Evolutionary conservation across 2,113 vertebrate genomes (phyloP), one percentile per base, ranked within the genome.

Genomic region (Thunnus maccoyii): DNA sequence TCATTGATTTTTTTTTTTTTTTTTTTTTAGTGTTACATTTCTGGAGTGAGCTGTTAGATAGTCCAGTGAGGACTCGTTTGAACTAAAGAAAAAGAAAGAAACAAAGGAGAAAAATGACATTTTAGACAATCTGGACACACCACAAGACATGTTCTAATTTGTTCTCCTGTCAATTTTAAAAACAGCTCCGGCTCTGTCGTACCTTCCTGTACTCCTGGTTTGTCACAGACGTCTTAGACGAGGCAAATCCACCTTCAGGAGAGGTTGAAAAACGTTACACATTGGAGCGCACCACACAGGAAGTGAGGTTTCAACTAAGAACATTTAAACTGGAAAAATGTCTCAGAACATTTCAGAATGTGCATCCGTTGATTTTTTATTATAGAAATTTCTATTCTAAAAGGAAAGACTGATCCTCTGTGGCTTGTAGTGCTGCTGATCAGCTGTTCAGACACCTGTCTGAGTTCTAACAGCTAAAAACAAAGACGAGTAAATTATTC

Each of bases 31-130:
- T 77, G 32, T 75, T 73, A 48, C 51, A 62, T 84, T 82, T 86
- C 17, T 80, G 57, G 54, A 56, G 67, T 83, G 50, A 81, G 79
- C 76, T 72, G 70, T 69, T 67, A 82, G 51, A 44, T 46, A 9
- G 61, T 54, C 32, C 25, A 51, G 27, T 52, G 41, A 79, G 46
- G 41, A 36, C 66, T 60, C 17, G 9, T 60, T 78, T 78, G 11
- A 71, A 70, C 68, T 66, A 5, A 61, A 63, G 5, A 57, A 62
- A 72, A 72, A 67, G 20, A 11, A 27, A 30, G 27, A 30, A 13
- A n/a, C 7, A 4, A 4, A 36, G 32, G 11, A 48, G 36, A 41
- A 58, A 56, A 70, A 56, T 8, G 1, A 65, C 3, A 12, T 36
- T 50, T 50, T 61, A 65, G 64, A 66, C 54, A 27, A 46, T 75